Conservation (phyloP, 2,888 invertebrate genomes). For the Caenorhabditis parvicauda region DNA sequence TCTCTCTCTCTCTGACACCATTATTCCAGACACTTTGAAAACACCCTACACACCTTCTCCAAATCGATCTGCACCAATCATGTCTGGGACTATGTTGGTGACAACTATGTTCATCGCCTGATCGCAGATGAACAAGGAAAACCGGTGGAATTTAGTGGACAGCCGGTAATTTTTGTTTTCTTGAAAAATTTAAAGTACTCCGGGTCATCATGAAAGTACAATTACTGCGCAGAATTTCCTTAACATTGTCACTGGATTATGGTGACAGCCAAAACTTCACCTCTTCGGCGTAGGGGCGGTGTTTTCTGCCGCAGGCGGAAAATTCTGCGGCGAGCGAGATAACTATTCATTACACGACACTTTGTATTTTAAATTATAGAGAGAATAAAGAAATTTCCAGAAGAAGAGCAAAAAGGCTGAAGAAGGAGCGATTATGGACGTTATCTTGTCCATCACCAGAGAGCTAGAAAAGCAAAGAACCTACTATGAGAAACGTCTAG, state of each 20-base stretch:
- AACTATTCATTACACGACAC: too few species aligned
- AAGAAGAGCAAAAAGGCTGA: slow-evolving; percentile 21
- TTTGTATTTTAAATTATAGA: neutral
- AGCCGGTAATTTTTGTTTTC: slow-evolving; percentile 5
- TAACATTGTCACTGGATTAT: too few species aligned
- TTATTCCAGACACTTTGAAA: slow-evolving; percentile 80
- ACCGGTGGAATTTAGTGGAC: slow-evolving; percentile 71
- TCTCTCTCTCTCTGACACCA: too few species aligned
- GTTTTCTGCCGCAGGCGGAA: too few species aligned
- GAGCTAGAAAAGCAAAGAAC: slow-evolving; percentile 89
- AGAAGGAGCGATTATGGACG: slow-evolving; percentile 82
- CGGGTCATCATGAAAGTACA: neutral
- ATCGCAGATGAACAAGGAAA: slow-evolving; percentile 70
- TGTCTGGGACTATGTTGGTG: slow-evolving; percentile 99
- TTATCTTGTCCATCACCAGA: slow-evolving; percentile 87
- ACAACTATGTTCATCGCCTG: slow-evolving; percentile 90
- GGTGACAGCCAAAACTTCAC: too few species aligned
- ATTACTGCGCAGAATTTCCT: too few species aligned
- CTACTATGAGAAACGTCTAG: slow-evolving; percentile 70
- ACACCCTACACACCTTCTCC: slow-evolving; percentile 94
- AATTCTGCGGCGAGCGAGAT: too few species aligned
- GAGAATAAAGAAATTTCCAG: slow-evolving; percentile 5
- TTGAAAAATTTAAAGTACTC: neutral
- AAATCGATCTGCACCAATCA: slow-evolving; percentile 79
- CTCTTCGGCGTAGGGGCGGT: too few species aligned